Evolutionary conservation across 2,797 vertebrate species (phyloP).

Genomic region (Halcyon leucocephala): DNA sequence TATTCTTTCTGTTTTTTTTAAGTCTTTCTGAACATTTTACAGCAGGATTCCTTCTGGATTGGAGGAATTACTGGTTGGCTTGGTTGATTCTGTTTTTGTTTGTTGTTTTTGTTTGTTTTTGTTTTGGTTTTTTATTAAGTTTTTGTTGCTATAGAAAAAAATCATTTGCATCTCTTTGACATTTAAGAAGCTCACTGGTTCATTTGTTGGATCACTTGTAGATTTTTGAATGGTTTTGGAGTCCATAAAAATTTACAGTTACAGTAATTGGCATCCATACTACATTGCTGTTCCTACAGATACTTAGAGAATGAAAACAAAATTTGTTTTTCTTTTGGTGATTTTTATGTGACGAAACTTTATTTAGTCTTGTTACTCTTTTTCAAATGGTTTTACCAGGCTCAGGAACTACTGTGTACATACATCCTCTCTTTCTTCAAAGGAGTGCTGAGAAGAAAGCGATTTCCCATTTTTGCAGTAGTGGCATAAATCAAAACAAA

Average conservation of each 20-base stretch:
- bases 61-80: too few species aligned
- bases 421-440: not conserved
- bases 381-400: not conserved
- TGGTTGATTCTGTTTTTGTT: too few species aligned
- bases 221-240: not conserved
- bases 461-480: not conserved
- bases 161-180: not conserved
- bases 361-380: not conserved
- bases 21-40: not conserved
- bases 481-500: not conserved
- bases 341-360: not conserved
- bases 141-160: not conserved
- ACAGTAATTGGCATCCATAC: not conserved
- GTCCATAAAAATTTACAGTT: not conserved
- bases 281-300: not conserved
- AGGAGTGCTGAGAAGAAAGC: not conserved
- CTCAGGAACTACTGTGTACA: not conserved
- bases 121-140: not conserved
- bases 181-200: not conserved
- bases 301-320: not conserved
- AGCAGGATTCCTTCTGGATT: not conserved
- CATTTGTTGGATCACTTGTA: not conserved
- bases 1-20: not conserved
- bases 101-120: too few species aligned
- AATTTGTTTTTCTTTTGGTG: not conserved